Evolutionary conservation across 2,113 vertebrate species (phyloP).

Genomic region (Varanus komodoensis): DNA sequence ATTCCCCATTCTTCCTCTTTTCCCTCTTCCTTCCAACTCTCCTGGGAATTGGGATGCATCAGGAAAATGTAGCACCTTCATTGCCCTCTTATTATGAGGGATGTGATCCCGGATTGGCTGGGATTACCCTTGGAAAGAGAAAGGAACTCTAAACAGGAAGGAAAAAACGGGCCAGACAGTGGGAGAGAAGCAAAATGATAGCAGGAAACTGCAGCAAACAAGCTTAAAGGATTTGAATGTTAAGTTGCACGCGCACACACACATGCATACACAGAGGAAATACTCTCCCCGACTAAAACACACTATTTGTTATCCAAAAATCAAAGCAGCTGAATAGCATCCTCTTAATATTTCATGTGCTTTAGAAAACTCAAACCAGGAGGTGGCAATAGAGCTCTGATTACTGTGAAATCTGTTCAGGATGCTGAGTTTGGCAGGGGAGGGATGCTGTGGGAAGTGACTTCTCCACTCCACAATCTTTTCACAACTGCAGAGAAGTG

Average conservation of each 20-base stretch:
- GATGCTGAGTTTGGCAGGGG: not conserved
- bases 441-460: not conserved
- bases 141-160: not conserved
- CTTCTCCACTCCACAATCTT: not conserved
- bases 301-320: not conserved
- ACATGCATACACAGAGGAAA: too few relatives aligned
- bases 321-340: not conserved
- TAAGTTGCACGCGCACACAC: not conserved
- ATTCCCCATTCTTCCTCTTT: not conserved
- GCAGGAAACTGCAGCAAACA: not conserved
- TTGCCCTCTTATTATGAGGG: too few relatives aligned
- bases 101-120: not conserved
- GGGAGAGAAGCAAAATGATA: not conserved
- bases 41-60: not conserved
- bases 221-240: not conserved
- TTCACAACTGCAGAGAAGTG: not conserved
- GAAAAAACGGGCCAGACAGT: not conserved
- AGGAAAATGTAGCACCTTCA: not conserved
- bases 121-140: not conserved
- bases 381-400: conserved; percentile 8
- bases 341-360: not conserved
- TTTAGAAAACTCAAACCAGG: not conserved
- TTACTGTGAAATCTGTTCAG: too few relatives aligned
- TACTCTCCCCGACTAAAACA: not conserved
- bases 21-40: not conserved